Percentiles rank a stretch among this genome's conserved stretches.
These are phyloP conservation scores for Sphaeramia orbicularis DNA, from an alignment of 2,797 vertebrate genomes.

Conservation along the genomic window DNA sequence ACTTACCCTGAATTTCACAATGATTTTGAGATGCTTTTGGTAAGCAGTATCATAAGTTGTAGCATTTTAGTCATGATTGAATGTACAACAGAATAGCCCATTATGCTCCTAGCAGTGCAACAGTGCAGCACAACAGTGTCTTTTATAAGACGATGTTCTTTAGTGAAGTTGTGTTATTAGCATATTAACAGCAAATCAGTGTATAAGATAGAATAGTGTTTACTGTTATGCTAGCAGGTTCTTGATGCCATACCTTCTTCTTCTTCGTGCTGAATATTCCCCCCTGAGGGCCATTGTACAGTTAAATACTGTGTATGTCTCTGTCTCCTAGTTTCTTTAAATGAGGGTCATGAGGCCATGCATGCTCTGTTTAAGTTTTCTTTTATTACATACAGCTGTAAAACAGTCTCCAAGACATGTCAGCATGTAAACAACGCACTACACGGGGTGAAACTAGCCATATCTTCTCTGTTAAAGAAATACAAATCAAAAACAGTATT, in stretches of 20 bases:
- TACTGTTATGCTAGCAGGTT: slow-evolving; percentile 42
- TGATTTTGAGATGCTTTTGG: slow-evolving; percentile 18
- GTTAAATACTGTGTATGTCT: slow-evolving; percentile 35
- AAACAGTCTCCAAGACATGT: slow-evolving; percentile 31
- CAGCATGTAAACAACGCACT: slow-evolving; percentile 20
- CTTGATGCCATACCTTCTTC: slow-evolving; percentile 42
- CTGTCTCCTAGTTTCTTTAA: slow-evolving; percentile 23
- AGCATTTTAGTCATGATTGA: slow-evolving; percentile 8
- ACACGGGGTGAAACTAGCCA: slow-evolving; percentile 13
- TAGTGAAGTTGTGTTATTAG: slow-evolving; percentile 26
- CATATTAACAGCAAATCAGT: slow-evolving; percentile 26
- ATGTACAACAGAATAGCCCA: slow-evolving; percentile 19
- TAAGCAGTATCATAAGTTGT: slow-evolving; percentile 11
- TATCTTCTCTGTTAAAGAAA: neutral
- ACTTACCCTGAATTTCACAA: neutral
- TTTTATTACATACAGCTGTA: slow-evolving; percentile 19
- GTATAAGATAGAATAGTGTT: slow-evolving; percentile 46
- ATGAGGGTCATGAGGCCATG: slow-evolving; percentile 38
- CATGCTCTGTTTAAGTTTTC: slow-evolving; percentile 12
- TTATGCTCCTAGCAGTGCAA: neutral
- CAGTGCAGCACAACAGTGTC: slow-evolving; percentile 17
- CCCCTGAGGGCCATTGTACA: slow-evolving; percentile 36
- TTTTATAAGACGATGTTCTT: slow-evolving; percentile 33
- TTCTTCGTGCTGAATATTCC: slow-evolving; percentile 46
- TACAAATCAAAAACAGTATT: too few relatives aligned